Evolutionary conservation across 2,113 vertebrate species (phyloP), one percentile per base, ranked within the genome.

Genomic region (Sapajus apella): DNA sequence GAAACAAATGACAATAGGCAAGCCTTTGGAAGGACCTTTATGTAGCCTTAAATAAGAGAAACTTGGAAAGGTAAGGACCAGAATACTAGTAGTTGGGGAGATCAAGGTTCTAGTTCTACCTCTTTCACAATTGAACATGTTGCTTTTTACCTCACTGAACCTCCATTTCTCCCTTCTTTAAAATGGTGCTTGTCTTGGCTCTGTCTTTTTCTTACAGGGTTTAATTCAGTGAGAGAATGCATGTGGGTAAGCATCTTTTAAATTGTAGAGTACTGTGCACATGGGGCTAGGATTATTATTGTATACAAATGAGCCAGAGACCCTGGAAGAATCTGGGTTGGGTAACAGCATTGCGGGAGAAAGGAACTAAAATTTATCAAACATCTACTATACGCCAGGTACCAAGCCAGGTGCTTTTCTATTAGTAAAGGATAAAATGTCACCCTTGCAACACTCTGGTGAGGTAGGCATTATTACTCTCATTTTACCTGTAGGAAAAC

Each of bases 1-100:
- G 43, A 94, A 96, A 76, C 95, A 93, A 96, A 90, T 87, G 58
- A 83, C 61, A 96, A 76, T 64, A 95, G 21, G 30, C 82, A 96
- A 94, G 27, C 52, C 73, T 94, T 88, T 82, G 55, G 61, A 77
- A 83, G 32, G 25, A 96, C 17, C 43, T 6, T 93, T 27, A 37
- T 91, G 8, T 79, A 95, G 70, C 40, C 9, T 84, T 87, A 84
- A 83, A 52, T 89, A 96, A 77, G 16, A 73, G 75, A 92, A 91
- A 90, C 14, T 66, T 87, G 37, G 17, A 83, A 47, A 11, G 23
- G 13, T 21, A 87, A 91, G 85, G 3, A 92, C 88, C 17, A 87
- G 30, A 90, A 17, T 83, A 81, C 45, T 91, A 76, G n/a, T 87
- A 90, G n/a, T 35, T 83, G 8, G 12, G 16, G 35, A 93, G 50